Conservation (phyloP, 2,888 invertebrate species). For the Drosophila falleni region DNA sequence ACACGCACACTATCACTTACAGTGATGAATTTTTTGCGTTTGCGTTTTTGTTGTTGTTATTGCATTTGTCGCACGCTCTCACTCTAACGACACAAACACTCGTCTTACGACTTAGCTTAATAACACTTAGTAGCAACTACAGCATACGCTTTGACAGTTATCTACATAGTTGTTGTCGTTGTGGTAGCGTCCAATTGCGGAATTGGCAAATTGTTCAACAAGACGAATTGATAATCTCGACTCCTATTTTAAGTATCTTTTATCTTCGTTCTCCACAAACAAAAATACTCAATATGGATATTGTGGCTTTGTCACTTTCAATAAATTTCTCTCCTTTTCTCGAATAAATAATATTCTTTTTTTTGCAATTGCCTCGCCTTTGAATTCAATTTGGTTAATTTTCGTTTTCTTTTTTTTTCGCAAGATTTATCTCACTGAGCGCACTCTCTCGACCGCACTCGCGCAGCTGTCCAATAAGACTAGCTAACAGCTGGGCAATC, state of each 20-base stretch:
- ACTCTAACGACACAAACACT: slow-evolving; percentile 8
- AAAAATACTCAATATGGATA: slow-evolving; percentile 68
- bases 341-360: slow-evolving; percentile 41
- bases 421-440: slow-evolving; percentile 23
- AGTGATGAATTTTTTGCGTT: slow-evolving; percentile 63
- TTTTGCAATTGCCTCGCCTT: slow-evolving; percentile 43
- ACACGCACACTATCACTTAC: slow-evolving; percentile 25
- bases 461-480: slow-evolving; percentile 64
- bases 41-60: slow-evolving; percentile 55
- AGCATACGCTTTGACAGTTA: slow-evolving; percentile 17
- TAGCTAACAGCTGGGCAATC: slow-evolving; percentile 31
- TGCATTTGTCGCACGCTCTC: slow-evolving; percentile 40
- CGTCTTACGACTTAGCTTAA: slow-evolving; percentile 37
- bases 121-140: slow-evolving; percentile 26
- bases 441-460: slow-evolving; percentile 49
- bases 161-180: slow-evolving; percentile 31
- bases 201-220: slow-evolving; percentile 50
- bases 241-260: slow-evolving; percentile 55
- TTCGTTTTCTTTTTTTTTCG: slow-evolving; percentile 34
- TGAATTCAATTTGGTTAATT: slow-evolving; percentile 49
- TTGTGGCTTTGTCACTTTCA: slow-evolving; percentile 6
- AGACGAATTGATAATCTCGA: slow-evolving; percentile 48
- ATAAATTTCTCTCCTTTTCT: slow-evolving; percentile 21
- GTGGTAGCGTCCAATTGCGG: slow-evolving; percentile 29
- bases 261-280: slow-evolving; percentile 44